These are phyloP conservation scores for Bombyx huttoni DNA, from an alignment of 2,888 invertebrate genomes.

Conservation along the genomic window DNA sequence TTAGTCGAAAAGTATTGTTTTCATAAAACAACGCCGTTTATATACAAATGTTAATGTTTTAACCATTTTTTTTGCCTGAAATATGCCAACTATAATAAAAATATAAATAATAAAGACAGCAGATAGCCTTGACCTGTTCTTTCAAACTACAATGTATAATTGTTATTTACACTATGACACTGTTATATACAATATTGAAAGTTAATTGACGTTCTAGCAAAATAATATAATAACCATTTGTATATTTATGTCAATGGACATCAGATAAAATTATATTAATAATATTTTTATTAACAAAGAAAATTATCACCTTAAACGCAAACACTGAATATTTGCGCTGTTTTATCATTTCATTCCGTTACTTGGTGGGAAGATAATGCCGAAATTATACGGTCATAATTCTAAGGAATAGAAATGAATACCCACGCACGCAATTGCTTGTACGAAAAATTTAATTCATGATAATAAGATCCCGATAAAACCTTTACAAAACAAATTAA, in stretches of 20 bases:
- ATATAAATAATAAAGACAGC: too few species aligned
- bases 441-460: constrained; percentile 33
- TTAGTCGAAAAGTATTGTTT: constrained; percentile 2
- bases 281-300: too few species aligned
- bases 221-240: too few species aligned
- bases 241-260: too few species aligned
- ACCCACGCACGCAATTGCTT: constrained; percentile 35
- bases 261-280: too few species aligned
- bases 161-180: too few species aligned
- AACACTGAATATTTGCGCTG: constrained; percentile 42
- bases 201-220: too few species aligned
- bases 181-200: too few species aligned
- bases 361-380: constrained; percentile 48
- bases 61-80: neutral
- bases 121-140: too few species aligned
- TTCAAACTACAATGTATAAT: too few species aligned
- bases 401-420: constrained; percentile 54
- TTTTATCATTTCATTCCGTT: constrained; percentile 55
- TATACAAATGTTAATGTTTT: neutral
- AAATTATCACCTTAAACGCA: constrained; percentile 2
- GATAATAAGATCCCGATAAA: constrained; percentile 2
- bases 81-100: too few species aligned
- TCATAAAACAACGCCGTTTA: neutral
- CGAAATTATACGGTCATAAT: constrained; percentile 53
- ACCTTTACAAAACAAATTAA: too few species aligned